Evolutionary conservation across 1,140 invertebrate species (phyloP).

Genomic region (Lordiphosa collinella): DNA sequence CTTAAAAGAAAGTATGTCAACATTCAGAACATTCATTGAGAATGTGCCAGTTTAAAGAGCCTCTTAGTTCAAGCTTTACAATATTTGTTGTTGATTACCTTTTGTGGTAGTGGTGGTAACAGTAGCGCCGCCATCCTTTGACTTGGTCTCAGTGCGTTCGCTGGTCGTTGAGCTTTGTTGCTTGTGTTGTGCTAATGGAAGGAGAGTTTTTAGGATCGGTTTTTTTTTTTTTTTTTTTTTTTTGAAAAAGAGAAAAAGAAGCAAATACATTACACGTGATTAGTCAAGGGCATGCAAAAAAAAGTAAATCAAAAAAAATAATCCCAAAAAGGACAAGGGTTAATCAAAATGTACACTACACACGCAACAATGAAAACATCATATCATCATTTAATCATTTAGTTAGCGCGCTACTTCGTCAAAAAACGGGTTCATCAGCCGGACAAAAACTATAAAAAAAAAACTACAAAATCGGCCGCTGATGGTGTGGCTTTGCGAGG

Average conservation of each 20-base stretch:
- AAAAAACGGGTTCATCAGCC: no score
- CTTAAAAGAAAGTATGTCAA: no score
- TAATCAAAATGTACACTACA: slow-evolving; percentile 7
- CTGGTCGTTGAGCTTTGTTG: slow-evolving; percentile 72
- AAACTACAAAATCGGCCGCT: slow-evolving; percentile 18
- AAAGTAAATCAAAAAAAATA: slow-evolving; percentile 6
- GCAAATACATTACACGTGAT: slow-evolving; percentile 59
- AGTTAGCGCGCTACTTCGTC: no score
- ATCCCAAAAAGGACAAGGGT: slow-evolving; percentile 15
- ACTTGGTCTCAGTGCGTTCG: slow-evolving; percentile 74
- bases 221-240: slow-evolving; percentile 32
- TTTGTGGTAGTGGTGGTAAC: slow-evolving; percentile 79
- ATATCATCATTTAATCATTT: no score
- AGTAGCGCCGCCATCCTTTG: slow-evolving; percentile 75
- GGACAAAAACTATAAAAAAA: background rate
- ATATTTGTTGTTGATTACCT: slow-evolving; percentile 28
- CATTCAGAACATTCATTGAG: no score
- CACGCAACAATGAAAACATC: background rate
- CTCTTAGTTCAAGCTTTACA: background rate
- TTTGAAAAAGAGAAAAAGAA: slow-evolving; percentile 37
- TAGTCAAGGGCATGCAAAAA: slow-evolving; percentile 53
- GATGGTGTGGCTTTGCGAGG: slow-evolving; percentile 20
- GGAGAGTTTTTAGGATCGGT: slow-evolving; percentile 55
- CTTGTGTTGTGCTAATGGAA: slow-evolving; percentile 73
- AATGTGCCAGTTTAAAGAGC: slow-evolving; percentile 47